Evolutionary conservation across 2,888 invertebrate genomes (phyloP).

Genomic region (Monochamus alternatus): DNA sequence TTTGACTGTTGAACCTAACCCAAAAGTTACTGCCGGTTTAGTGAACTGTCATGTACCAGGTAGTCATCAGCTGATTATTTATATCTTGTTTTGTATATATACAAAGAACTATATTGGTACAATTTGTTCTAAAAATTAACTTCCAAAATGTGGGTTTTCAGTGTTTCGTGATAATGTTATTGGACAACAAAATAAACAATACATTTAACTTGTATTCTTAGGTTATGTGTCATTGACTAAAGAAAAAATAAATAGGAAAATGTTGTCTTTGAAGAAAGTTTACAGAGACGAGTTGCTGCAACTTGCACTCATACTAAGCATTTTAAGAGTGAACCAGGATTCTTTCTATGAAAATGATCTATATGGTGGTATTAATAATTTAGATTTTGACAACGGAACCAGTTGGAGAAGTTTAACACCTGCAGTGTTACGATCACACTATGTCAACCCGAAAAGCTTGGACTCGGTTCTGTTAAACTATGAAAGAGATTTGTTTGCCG

Average conservation of each 20-base stretch:
- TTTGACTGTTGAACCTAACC: constrained; percentile 18
- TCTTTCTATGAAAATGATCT: constrained; percentile 77
- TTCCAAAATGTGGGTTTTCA: constrained; percentile 11
- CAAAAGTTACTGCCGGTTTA: constrained; percentile 53
- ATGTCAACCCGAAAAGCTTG: constrained; percentile 81
- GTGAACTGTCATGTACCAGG: constrained; percentile 57
- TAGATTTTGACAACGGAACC: constrained; percentile 79
- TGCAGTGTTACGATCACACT: constrained; percentile 76
- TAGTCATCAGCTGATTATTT: constrained; percentile 59
- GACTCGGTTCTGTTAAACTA: constrained; percentile 82
- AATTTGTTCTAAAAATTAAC: background rate
- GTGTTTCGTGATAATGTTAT: constrained; percentile 15
- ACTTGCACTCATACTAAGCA: constrained; percentile 85
- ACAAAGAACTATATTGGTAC: constrained; percentile 44
- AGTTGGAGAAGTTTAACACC: constrained; percentile 78
- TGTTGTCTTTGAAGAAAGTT: constrained; percentile 88
- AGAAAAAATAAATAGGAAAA: constrained; percentile 63
- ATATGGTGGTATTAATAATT: constrained; percentile 62
- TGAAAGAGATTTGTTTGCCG: constrained; percentile 82
- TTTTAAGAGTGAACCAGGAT: constrained; percentile 85
- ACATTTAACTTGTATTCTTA: constrained; percentile 38
- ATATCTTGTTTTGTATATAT: constrained; percentile 49
- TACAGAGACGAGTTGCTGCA: constrained; percentile 88
- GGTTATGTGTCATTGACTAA: constrained; percentile 52
- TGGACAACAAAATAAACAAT: constrained; percentile 8